Percentiles rank a stretch among this genome's conserved stretches.
Evolutionary conservation across 2,888 invertebrate species (phyloP).

Genomic region (Latrodectus hesperus): DNA sequence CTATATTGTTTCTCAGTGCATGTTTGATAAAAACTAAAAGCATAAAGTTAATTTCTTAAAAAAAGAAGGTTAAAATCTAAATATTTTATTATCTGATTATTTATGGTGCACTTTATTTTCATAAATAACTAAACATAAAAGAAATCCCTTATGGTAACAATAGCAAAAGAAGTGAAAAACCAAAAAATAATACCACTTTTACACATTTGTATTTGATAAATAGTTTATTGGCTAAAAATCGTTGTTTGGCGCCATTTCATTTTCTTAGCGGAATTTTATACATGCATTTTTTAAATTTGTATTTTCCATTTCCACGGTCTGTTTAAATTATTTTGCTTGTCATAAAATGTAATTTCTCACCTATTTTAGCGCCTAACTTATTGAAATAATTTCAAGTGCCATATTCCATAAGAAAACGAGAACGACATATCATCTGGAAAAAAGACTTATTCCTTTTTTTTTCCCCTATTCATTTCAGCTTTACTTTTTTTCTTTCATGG

Average conservation of each 20-base stretch:
- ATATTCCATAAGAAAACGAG: slow-evolving; percentile 43
- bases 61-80: too few relatives aligned
- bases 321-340: neutral
- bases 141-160: too few relatives aligned
- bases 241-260: neutral
- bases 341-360: neutral
- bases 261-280: neutral
- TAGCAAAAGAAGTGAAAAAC: too few relatives aligned
- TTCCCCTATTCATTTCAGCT: too few relatives aligned
- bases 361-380: neutral
- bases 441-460: neutral
- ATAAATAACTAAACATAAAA: too few relatives aligned
- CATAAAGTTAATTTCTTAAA: too few relatives aligned
- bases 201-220: neutral
- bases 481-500: slow-evolving; percentile 8
- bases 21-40: too few relatives aligned
- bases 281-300: neutral
- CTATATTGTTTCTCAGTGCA: too few relatives aligned
- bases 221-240: neutral
- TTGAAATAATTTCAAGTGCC: slow-evolving; percentile 38
- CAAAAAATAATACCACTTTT: too few relatives aligned
- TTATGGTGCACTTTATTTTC: too few relatives aligned
- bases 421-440: slow-evolving; percentile 56
- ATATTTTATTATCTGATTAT: too few relatives aligned
- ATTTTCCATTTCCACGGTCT: neutral